Evolutionary conservation across 2,797 vertebrate species (phyloP).

Genomic region (Pachyuromys duprasi): DNA sequence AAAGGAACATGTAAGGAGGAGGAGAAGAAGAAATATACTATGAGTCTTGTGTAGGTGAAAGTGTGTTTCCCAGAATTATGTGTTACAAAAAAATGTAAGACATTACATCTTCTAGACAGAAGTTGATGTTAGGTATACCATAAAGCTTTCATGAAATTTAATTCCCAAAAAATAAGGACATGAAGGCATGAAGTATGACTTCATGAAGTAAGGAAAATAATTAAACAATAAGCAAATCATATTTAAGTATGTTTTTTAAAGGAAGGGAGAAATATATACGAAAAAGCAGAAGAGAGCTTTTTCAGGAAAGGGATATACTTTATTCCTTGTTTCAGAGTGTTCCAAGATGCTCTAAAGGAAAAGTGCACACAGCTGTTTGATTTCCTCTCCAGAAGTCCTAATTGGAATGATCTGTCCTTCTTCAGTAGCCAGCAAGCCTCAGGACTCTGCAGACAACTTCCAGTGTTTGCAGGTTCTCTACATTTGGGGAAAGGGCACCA

Average conservation of each 20-base stretch:
- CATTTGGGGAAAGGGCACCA: not conserved
- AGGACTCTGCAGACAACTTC: not conserved
- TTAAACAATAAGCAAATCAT: constrained; percentile 1
- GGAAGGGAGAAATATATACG: not conserved
- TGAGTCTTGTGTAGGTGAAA: not conserved
- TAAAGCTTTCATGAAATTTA: constrained; percentile 6
- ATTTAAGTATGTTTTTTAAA: not conserved
- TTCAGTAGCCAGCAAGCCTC: not conserved
- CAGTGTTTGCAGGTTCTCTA: constrained; percentile 4
- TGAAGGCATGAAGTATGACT: not conserved
- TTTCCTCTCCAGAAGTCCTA: constrained; percentile 48
- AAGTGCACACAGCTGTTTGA: constrained; percentile 64
- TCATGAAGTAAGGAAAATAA: not conserved
- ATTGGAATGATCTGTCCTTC: constrained; percentile 18
- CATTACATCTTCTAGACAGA: not conserved
- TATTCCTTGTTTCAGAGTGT: constrained; percentile 52
- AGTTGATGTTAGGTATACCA: not conserved
- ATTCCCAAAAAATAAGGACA: constrained; percentile 11
- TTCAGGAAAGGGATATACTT: constrained; percentile 9
- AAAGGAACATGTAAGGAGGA: not conserved
- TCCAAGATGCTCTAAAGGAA: constrained; percentile 56
- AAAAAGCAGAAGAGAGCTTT: constrained; percentile 42
- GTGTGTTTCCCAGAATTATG: constrained; percentile 3
- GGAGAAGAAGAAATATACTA: not conserved
- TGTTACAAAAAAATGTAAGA: not conserved